A percentile compares a stretch with the other conserved stretches of the same genome.
Conservation (phyloP, 2,888 invertebrate species). For the Cataglyphis cursor region DNA sequence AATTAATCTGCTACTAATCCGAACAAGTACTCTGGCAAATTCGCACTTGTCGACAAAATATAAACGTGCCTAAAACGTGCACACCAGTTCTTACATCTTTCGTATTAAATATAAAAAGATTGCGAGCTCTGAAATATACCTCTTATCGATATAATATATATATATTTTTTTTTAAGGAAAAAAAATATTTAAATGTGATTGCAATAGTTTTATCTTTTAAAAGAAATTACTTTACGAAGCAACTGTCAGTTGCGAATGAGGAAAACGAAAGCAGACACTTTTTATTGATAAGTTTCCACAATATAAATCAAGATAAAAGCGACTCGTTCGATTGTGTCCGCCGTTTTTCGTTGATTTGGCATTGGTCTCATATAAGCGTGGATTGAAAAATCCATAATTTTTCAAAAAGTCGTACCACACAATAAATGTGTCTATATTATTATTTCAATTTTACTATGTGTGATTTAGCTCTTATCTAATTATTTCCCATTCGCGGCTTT, state of each 20-base stretch:
- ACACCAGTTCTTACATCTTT: not conserved
- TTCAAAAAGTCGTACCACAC: not conserved
- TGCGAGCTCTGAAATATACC: not conserved
- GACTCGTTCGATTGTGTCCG: constrained; percentile 12
- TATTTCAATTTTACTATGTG: not conserved
- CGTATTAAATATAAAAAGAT: not conserved
- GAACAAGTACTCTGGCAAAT: not conserved
- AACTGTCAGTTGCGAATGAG: constrained; percentile 13
- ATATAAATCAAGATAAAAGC: constrained; percentile 38
- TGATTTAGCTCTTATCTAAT: not conserved
- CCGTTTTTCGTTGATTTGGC: constrained; percentile 27
- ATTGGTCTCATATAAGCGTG: not conserved
- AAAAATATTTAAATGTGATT: not conserved
- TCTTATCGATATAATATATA: not conserved
- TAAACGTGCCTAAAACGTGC: no score
- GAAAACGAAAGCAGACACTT: constrained; percentile 46
- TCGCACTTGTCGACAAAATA: not conserved
- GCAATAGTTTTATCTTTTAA: not conserved
- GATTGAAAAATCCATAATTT: constrained; percentile 14
- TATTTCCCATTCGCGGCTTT: not conserved
- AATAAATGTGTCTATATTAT: not conserved
- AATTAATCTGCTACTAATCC: constrained; percentile 20
- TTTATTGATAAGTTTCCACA: constrained; percentile 33
- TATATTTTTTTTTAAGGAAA: not conserved
- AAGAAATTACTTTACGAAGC: constrained; percentile 6